Base-by-base conservation (phyloP, 2,888 invertebrate genomes). In the Erannis defoliaria region DNA sequence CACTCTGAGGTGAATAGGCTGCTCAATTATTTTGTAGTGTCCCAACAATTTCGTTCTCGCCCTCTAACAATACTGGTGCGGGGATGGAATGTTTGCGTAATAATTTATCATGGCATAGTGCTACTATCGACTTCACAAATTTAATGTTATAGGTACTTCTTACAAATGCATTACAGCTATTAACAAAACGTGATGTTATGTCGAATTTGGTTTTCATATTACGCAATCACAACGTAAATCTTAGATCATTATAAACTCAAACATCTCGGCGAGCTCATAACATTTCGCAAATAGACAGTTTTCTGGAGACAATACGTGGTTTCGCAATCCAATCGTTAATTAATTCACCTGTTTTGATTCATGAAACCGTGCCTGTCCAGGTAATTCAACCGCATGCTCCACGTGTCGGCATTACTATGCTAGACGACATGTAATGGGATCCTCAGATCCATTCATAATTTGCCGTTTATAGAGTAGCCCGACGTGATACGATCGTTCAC, bases 1-100 rank as follows among this genome's bases (percentile, higher is more conserved):
- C 80, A 80, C 80, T 82, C 77, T 71, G 66, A 67, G 74, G 72
- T 86, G 84, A 86, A 87, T 84, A 82, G 81, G 75, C 70, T 74
- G 71, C 76, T 81, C 82, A 84, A 88, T 87, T 85, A 86, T 84
- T 78, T 64, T 77, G 75, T 77, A 82, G 84, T 82, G 83, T 80
- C 73, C 71, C 49, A 14, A 51, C 62, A 61, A 68, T 76, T 75
- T 68, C 72, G 63, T 72, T 62, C 74, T 72, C 68, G 68, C 70
- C 48, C 55, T 53, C 29, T 54, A 42, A 49, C 50, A 46, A 38
- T 38, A 16, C 50, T 38, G 12, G 38, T 31, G 55, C 60, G 58
- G 56, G 54, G 54, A 55, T 54, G 64, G 63, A 66, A 65, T 81
- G 76, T 81, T 84, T 79, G 74, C 75, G 69, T 74, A 77, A 81